Conservation (phyloP, 2,888 invertebrate species). For the Polia nebulosa region DNA sequence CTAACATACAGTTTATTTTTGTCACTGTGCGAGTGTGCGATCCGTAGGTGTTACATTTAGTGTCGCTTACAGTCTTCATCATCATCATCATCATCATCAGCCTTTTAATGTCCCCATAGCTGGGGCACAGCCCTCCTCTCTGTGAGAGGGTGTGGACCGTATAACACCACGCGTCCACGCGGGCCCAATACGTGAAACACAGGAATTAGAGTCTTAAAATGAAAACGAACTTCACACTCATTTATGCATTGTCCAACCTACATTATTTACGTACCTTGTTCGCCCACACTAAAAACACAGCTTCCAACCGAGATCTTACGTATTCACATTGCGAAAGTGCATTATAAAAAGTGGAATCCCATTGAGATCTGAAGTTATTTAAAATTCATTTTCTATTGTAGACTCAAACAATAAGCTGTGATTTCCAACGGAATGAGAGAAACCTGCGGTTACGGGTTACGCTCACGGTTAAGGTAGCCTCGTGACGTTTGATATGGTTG, state of each 20-base stretch:
- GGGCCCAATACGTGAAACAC: no score
- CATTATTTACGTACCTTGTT: constrained; percentile 2
- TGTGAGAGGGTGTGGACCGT: no score
- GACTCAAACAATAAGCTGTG: constrained; percentile 60
- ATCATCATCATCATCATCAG: no score
- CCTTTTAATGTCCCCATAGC: no score
- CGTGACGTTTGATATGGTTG: constrained; percentile 9
- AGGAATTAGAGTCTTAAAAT: neutral
- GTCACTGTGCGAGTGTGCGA: no score
- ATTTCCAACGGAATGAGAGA: constrained; percentile 64
- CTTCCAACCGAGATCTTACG: constrained; percentile 16
- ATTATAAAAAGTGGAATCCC: constrained; percentile 56
- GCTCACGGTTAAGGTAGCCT: constrained; percentile 40
- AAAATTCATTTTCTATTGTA: constrained; percentile 64
- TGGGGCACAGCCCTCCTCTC: no score
- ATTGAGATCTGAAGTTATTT: constrained; percentile 58
- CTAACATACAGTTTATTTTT: neutral
- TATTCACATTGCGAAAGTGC: constrained; percentile 54
- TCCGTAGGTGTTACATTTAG: neutral
- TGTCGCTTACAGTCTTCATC: neutral
- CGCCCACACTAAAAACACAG: neutral
- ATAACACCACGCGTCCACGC: no score
- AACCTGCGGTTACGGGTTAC: constrained; percentile 55
- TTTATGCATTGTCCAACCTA: neutral
- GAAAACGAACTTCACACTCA: neutral